phyloP scores from a whole-genome alignment of 2,888 invertebrate species.

The Pilophorus perplexus region DNA sequence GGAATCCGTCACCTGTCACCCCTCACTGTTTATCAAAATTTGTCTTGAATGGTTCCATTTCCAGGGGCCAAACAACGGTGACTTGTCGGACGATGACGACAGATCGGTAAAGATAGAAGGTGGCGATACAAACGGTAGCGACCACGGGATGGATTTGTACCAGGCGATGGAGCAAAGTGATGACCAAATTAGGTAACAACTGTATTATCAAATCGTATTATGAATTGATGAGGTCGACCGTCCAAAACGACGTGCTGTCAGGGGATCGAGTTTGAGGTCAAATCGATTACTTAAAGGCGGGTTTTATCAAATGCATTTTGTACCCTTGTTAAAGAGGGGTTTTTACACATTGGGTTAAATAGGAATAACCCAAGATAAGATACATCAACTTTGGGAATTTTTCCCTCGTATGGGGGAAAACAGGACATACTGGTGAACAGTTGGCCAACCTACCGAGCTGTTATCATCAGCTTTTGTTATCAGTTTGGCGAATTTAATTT shows the following conservation, averaged over 20 bases:
- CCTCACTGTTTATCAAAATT: no score
- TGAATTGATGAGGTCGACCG: no score
- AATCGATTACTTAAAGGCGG: no score
- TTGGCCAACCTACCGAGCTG: neutral
- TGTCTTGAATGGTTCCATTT: no score
- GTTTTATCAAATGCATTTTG: no score
- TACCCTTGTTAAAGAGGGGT: no score
- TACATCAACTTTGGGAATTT: neutral
- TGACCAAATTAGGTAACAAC: constrained; percentile 53
- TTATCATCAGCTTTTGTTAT: neutral
- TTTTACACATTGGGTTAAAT: no score
- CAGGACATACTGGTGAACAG: neutral
- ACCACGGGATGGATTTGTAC: constrained; percentile 68
- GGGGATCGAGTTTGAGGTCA: no score
- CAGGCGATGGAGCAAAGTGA: constrained; percentile 55
- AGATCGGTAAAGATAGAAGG: constrained; percentile 1
- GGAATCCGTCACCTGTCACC: no score
- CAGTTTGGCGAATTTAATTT: constrained; percentile 1
- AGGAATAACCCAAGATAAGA: neutral
- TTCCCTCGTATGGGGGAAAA: neutral
- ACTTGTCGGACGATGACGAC: constrained; percentile 1
- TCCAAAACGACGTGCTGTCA: no score
- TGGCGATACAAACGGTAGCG: constrained; percentile 48
- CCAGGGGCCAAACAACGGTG: constrained; percentile 9
- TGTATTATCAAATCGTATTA: neutral